Evolutionary conservation across 2,113 vertebrate species (phyloP).

Genomic region (Nettapus auritus): DNA sequence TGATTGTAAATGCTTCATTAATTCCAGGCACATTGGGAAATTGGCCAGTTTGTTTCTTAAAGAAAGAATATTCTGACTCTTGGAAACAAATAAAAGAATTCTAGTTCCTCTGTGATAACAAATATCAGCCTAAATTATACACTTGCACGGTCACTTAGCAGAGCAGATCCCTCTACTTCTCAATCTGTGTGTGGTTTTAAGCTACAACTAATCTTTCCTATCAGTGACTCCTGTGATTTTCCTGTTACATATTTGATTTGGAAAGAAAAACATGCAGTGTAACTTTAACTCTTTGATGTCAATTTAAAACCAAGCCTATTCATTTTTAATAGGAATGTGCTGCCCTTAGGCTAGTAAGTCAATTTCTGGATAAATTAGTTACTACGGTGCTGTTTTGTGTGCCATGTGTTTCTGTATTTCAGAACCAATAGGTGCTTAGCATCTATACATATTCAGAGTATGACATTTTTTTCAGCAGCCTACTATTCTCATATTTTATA

Average conservation of each 20-base stretch:
- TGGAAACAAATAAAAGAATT: not conserved
- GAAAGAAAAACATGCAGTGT: slow-evolving; percentile 57
- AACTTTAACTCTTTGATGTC: slow-evolving; percentile 45
- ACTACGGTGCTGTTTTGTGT: not conserved
- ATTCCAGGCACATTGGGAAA: not conserved
- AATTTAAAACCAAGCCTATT: slow-evolving; percentile 51
- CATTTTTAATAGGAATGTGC: slow-evolving; percentile 66
- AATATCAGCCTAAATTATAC: not conserved
- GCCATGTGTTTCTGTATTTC: not conserved
- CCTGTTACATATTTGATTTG: slow-evolving; percentile 75
- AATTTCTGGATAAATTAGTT: not conserved
- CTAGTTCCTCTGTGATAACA: not conserved
- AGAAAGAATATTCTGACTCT: not conserved
- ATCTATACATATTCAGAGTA: not conserved
- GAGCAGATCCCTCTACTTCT: not conserved
- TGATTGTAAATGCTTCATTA: not conserved
- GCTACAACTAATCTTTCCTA: slow-evolving; percentile 37
- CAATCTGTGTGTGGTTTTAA: slow-evolving; percentile 37
- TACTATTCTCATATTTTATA: not conserved
- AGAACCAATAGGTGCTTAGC: not conserved
- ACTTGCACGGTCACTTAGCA: not conserved
- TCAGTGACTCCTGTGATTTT: slow-evolving; percentile 54
- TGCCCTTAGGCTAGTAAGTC: slow-evolving; percentile 12
- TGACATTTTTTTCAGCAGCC: not conserved
- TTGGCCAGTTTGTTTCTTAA: not conserved